Evolutionary conservation across 92 coral and sea anemone species (phyloP), one percentile per base, ranked within the genome.

Genomic region (Siderastrea siderea): DNA sequence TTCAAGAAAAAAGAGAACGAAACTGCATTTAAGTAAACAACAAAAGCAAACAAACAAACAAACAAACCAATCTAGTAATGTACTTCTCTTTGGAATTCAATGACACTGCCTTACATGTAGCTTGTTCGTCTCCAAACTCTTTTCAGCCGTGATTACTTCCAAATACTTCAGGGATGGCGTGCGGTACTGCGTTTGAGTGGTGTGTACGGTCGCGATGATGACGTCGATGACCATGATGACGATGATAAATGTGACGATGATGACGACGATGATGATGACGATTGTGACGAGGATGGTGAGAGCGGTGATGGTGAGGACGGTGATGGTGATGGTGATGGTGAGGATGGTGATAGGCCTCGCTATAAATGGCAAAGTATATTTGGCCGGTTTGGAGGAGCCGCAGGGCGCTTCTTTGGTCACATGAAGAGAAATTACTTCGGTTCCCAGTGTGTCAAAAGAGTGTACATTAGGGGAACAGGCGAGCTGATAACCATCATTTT

Each of bases 401-500:
- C 7, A 52, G 10, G 88, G 65, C 86, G 55, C 78, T 77, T 80
- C 76, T 52, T 78, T 85, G 88, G 64, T 5, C 80, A 71, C 71
- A 67, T 61, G 82, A 62, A 63, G 45, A 55, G 83, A 62, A 62
- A 77, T 51, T 65, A 77, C 2, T 69, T 62, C 62, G 54, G 60
- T 12, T 74, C 79, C 5, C 53, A 80, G 12, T 84, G 81, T 50
- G 77, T 77, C 47, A 51, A 49, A 44, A 61, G 73, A 84, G 47
- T 84, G 52, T 38, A 6, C 46, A 73, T 84, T 53, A 61, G 80
- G 5, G 87, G 87, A 50, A 72, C 87, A 8, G 81, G 87, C 80
- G 81, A 84, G 53, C 66, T 46, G 80, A 49, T 84, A 60, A 47
- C 87, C 72, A 84, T 84, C 2, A 60, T 79, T 15, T 83, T 94